Conservation (phyloP, 2,888 invertebrate genomes). For the Parnassius glacialis region DNA sequence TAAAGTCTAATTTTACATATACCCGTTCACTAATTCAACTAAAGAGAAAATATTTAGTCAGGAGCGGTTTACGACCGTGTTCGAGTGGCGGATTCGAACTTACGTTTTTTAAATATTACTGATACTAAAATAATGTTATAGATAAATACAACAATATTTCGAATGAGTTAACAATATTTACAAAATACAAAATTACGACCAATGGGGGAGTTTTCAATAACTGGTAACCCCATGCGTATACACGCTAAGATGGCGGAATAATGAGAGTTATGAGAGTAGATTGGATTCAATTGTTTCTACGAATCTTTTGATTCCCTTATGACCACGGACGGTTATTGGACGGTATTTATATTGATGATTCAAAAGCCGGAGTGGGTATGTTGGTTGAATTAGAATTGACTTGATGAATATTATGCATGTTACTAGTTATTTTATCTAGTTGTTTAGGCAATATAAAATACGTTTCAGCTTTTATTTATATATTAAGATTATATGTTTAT, state of each 20-base stretch:
- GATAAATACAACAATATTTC: neutral
- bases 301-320: conserved; percentile 29
- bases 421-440: neutral
- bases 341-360: conserved; percentile 6
- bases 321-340: neutral
- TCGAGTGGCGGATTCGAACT: no score
- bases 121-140: neutral
- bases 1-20: no score
- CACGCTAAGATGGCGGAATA: conserved; percentile 34
- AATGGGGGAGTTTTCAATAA: conserved; percentile 1
- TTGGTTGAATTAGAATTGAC: neutral
- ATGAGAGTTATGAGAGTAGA: conserved; percentile 33
- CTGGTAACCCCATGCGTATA: neutral
- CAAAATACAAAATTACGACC: neutral
- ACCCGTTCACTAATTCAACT: no score
- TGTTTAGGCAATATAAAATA: no score
- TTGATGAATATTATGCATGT: neutral
- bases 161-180: neutral
- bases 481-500: no score
- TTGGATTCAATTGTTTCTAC: conserved; percentile 43
- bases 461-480: no score
- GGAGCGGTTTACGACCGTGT: no score
- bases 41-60: no score
- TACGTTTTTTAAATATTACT: no score
- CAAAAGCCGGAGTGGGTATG: neutral